phyloP scores from a whole-genome alignment of 2,113 vertebrate species.

The Redunca redunca region DNA sequence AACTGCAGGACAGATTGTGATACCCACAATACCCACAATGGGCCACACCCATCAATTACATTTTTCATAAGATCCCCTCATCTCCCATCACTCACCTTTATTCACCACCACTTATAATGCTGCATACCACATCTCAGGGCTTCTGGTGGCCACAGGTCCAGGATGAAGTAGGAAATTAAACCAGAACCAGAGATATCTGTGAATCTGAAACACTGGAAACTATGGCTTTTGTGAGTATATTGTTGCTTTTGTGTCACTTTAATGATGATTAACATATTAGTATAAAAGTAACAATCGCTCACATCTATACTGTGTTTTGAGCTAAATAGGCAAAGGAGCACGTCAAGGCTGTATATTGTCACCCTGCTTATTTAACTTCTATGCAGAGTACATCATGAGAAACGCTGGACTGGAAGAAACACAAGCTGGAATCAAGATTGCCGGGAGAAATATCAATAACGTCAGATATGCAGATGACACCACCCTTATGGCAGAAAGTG shows the following conservation, averaged over 20 bases:
- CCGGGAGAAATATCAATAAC: too few species aligned
- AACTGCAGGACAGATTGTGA: neutral
- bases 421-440: too few species aligned
- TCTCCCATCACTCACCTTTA: neutral
- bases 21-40: neutral
- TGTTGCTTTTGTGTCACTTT: neutral
- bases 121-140: neutral
- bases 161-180: neutral
- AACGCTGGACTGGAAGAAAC: too few species aligned
- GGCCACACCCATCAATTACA: neutral
- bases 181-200: constrained; percentile 6
- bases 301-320: neutral
- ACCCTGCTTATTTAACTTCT: too few species aligned
- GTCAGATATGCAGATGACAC: too few species aligned
- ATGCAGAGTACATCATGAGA: too few species aligned
- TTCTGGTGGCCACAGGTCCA: neutral
- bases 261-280: neutral
- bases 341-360: too few species aligned
- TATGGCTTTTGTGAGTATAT: neutral
- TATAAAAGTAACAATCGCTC: neutral
- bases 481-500: too few species aligned
- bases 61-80: neutral
- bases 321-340: neutral
- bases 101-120: neutral
- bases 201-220: neutral